Base-by-base conservation (phyloP, 1,140 invertebrate genomes). In the Drosophila malerkotliana region DNA sequence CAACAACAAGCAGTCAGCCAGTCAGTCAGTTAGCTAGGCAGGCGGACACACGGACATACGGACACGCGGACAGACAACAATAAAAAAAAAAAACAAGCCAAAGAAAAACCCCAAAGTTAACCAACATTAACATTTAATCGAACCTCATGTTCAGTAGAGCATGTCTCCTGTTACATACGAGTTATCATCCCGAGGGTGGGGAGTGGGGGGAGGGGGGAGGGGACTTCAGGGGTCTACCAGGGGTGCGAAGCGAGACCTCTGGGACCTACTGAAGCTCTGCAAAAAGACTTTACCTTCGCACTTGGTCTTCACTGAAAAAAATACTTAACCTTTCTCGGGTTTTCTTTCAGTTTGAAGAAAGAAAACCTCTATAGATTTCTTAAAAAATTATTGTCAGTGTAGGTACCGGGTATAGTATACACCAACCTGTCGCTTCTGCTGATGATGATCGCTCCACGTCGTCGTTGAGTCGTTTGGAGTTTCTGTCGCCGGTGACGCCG, bases 41-140 rank as follows among this genome's bases (percentile, higher is more conserved):
- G 39, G 71, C 21, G 32, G 49, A 57, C 28, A 44, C 7, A 64
- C 39, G 26, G 49, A 57, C 28, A 44, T 5, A 64, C 39, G 26
- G 26, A 28, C 26, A 28, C 26, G 6, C 26, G 26, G 49, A 57
- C 28, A 44, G 9, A 64, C 39, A 71, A 73, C 28, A 79, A 78
- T 41, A 21, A 21, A 21, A 21, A 21, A 18, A 21, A 67, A 83
- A 59, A 79, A 87, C 74, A 88, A 77, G 79, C 63, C 61, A 87
- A 88, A 87, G 76, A 90, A 91, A 79, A 85, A 76, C 84, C 79
- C 82, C 79, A 90, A 91, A 91, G 89, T 91, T 91, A 91, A 91
- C 84, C 90, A 91, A 91, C 89, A 91, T 91, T 91, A 91, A 91
- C 90, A 91, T 91, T 91, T 91, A 91, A 91, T 91, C 90, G 90